Evolutionary conservation across 2,888 invertebrate species (phyloP), one percentile per base, ranked within the genome.

Genomic region (Cabera pusaria): DNA sequence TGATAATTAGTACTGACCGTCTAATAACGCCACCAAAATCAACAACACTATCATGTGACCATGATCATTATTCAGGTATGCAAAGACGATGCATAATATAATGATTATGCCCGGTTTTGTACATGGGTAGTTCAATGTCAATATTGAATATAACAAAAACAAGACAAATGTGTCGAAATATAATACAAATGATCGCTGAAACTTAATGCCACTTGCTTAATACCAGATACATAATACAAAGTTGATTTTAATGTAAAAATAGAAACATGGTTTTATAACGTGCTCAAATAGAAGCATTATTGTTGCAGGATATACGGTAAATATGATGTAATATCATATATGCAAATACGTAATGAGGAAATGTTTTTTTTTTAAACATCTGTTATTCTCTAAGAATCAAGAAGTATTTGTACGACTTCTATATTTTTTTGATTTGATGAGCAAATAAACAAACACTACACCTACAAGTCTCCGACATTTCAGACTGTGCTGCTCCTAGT

Each of bases 41-140:
- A 72, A 71, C 65, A 70, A 60, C 58, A 54, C 60, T 58, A 52
- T 58, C 42, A 51, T 50, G 49, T 66, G 76, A 56, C 72, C 72
- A 59, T 73, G 73, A 72, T 74, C 52, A 70, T 59, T 73, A 76
- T 74, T 73, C 72, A 72, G 59, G 58, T 72, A 76, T 75, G 65
- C 67, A 61, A 58, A 73, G 64, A 65, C 45, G 66, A 66, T 66
- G 59, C 57, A 63, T 64, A 63, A 62, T 60, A 62, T 60, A 67
- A 64, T 62, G 52, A 64, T 67, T 57, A 64, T 52, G 28, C 52
- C 44, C 48, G 53, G 51, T 58, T 58, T 45, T 52, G 52, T 57
- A 55, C 52, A 60, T 55, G 45, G 52, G 10, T 17, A 32, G 21
- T 61, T 65, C 64, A 64, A 65, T 68, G 60, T 56, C 65, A 63